Evolutionary conservation across 53 echinoderm and acorn worm genomes (phyloP), one percentile per base, ranked within the genome.

Genomic region (Crossaster papposus): DNA sequence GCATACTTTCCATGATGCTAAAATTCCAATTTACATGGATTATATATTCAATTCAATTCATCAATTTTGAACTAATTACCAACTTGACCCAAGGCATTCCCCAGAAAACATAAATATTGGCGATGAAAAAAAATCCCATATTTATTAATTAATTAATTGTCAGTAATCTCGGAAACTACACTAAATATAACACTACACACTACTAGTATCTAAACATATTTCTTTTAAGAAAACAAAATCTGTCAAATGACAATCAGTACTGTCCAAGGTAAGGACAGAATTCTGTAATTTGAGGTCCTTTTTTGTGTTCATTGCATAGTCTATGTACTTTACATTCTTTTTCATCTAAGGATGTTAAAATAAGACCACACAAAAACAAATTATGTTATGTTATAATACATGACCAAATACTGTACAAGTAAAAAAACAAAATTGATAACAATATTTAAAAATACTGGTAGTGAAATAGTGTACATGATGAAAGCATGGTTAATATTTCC

Each of bases 391-490:
- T 26, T 54, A 79, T 79, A 52, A 52, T 53, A 81, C 34, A 81
- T 30, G 72, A 53, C 6, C 52, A 36, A 17, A 85, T 72, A 85
- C 35, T 72, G 74, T 85, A 85, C 51, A 51, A 74, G 74, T 51
- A 70, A 83, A 85, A 64, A 70, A 74, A 70, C 68, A 85, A 64
- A 70, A 74, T 33, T 72, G 74, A 85, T 85, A 85, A 85, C 73
- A 70, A 44, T 70, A 70, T 44, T 68, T 50, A 74, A 6, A 35
- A 24, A 35, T 38, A 83, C n/a, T 70, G 44, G 65, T 15, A 83
- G 8, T 85, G 51, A 85, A 31, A 85, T 50, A 73, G 64, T 68
- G 28, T 44, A 68, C 37, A 26, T 74, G 85, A 85, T 85, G 85
- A 85, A 85, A 85, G 85, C 54, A 85, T 73, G 85, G 28, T 85